Evolutionary conservation across 2,113 vertebrate species (phyloP), one percentile per base, ranked within the genome.

Genomic region (Pleuronectes platessa): DNA sequence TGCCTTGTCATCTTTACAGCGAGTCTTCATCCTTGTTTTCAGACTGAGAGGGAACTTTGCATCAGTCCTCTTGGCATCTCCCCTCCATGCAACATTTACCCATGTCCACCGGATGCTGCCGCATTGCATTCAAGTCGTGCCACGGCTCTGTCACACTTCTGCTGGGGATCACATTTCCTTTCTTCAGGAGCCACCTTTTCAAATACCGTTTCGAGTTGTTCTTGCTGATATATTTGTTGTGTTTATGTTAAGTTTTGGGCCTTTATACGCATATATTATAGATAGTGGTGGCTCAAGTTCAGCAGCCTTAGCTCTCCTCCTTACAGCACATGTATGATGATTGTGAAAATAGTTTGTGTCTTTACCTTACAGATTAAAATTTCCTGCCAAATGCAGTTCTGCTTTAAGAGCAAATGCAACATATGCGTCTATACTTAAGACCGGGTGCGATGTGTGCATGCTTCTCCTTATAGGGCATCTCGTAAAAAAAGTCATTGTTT

Each of bases 1-100:
- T 20, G 27, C 54, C 31, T 9, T 75, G 23, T 80, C 58, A 68
- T 76, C 24, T 63, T 45, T 14, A 26, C 14, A 47, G 54, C 18
- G 9, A 54, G 23, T 35, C 51, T 54, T 3, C 18, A 54, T 54
- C 23, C 20, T 10, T 62, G 67, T 42, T 7, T 59, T 60, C 68
- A 61, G 54, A 21, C 55, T 66, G 31, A 56, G 17, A 18, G 18
- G 26, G 14, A 53, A 53, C 27, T 68, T 54, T 54, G 51, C 14
- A 5, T 14, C 11, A 6, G 24, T 15, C 23, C 23, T 27, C 24
- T 14, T 59, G 56, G 56, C 56, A 18, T 42, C 31, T 61, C 65
- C 42, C 24, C 6, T 64, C 54, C 35, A 10, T 17, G 61, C 13
- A 40, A 40, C 20, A 27, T 63, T 40, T 5, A 61, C 37, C 23